Evolutionary conservation across 2,113 vertebrate genomes (phyloP).

Genomic region (Oryzias woworae): DNA sequence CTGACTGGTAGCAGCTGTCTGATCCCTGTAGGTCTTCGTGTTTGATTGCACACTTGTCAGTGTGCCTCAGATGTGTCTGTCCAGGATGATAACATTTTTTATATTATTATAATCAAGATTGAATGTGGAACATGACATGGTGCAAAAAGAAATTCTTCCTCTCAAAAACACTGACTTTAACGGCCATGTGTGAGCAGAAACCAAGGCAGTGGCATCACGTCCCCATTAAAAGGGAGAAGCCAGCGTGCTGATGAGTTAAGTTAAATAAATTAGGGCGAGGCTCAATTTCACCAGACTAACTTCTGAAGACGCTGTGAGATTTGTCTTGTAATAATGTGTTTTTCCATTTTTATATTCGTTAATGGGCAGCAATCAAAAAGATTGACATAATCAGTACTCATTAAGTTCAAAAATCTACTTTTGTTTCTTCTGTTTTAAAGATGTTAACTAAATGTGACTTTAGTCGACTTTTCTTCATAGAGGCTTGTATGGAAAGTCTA

Average conservation of each 20-base stretch:
- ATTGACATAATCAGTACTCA: conserved; percentile 70
- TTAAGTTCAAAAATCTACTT: conserved; percentile 26
- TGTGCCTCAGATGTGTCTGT: background rate
- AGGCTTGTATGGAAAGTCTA: background rate
- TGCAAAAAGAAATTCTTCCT: conserved; percentile 6
- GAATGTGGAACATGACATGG: conserved; percentile 20
- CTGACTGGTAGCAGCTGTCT: conserved; percentile 35
- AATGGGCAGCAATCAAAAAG: conserved; percentile 59
- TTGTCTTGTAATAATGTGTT: conserved; percentile 46
- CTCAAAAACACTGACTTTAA: conserved; percentile 21
- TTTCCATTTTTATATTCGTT: conserved; percentile 49
- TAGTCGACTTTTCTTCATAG: background rate
- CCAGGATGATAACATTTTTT: conserved; percentile 2
- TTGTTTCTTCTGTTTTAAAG: background rate
- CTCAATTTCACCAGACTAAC: conserved; percentile 54
- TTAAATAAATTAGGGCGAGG: conserved; percentile 65
- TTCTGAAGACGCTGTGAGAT: conserved; percentile 66
- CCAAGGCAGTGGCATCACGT: conserved; percentile 4
- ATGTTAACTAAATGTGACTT: background rate
- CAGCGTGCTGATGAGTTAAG: conserved; percentile 58
- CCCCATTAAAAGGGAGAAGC: conserved; percentile 31
- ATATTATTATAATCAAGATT: conserved; percentile 26
- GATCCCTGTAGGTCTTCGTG: conserved; percentile 23
- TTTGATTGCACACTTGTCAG: conserved; percentile 47
- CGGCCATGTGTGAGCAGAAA: conserved; percentile 25